Evolutionary conservation across 2,113 vertebrate genomes (phyloP).

Genomic region (Hepsetus odoe): DNA sequence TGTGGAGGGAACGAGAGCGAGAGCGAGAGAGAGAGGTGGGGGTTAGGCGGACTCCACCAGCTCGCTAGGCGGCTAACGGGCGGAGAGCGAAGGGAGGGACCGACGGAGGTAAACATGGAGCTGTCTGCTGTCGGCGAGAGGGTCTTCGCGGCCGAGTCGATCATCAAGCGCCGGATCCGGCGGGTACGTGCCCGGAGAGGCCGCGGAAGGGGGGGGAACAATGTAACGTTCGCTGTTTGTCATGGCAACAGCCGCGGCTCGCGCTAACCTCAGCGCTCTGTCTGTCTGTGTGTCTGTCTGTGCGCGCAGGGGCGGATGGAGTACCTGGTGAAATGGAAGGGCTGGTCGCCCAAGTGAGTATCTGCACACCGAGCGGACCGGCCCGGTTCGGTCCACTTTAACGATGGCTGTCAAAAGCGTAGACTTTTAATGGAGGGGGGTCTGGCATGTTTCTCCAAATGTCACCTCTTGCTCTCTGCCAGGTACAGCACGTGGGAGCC

Average conservation of each 20-base stretch:
- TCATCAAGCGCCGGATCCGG: conserved; percentile 90
- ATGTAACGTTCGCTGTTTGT: background rate
- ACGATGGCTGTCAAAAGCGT: conserved; percentile 45
- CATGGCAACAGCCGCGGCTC: conserved; percentile 51
- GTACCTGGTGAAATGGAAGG: conserved; percentile 99
- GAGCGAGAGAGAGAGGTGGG: conserved; percentile 38
- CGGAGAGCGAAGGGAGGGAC: background rate
- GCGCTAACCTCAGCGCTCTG: conserved; percentile 62
- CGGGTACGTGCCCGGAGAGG: conserved; percentile 85
- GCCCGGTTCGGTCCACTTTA: background rate
- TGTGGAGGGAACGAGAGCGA: no score
- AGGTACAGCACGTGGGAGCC: conserved; percentile 99
- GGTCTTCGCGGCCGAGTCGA: conserved; percentile 92
- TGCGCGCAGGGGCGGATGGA: conserved; percentile 90
- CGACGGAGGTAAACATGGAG: conserved; percentile 87
- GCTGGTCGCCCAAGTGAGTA: conserved; percentile 98
- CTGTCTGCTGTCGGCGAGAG: conserved; percentile 93
- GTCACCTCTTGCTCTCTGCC: conserved; percentile 17
- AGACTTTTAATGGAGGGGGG: no score
- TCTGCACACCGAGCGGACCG: background rate
- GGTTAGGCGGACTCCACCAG: conserved; percentile 5
- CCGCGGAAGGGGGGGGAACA: no score
- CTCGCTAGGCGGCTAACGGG: conserved; percentile 70
- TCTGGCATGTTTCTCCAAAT: no score
- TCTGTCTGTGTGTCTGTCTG: conserved; percentile 63